Evolutionary conservation across 2,888 invertebrate genomes (phyloP), one percentile per base, ranked within the genome.

Genomic region (Hoplodrina ambigua): DNA sequence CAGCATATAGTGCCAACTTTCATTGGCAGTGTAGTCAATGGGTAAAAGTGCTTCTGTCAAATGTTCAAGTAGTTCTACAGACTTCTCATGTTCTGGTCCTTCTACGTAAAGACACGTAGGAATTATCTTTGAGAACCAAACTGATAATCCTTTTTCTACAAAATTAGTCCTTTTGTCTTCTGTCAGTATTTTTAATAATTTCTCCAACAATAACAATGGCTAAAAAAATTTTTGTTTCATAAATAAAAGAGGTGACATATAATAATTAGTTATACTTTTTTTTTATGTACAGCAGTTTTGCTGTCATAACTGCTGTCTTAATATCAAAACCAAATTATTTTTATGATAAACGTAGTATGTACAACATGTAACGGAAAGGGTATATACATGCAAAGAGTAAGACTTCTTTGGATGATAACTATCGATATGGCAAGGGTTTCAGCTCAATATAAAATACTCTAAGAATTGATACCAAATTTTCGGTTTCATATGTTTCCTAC

Each of bases 101-200:
- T 75, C 68, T 11, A 25, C 8, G 46, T 37, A 4, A 77, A 96
- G 93, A 67, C 94, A 86, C 20, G 91, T 83, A 0, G 96, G 96
- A 63, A 97, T 81, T 10, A 96, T 84, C 74, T 92, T 94, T 2
- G 89, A 88, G 52, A 96, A 92, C 96, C 96, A 97, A 61, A 96
- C 86, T 19, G 88, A 81, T 8, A 96, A 80, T 17, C 96, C 94
- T 55, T 93, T 91, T 72, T 84, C 91, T 56, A 91, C 88, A 90
- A 91, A 96, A 66, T 59, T 85, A 75, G 44, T 81, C 84, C 72
- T 95, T 81, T 83, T 92, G 76, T 90, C 92, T 76, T 84, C 88
- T 81, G 90, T 94, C 58, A 94, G 77, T 57, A 86, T 86, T 75
- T 85, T 87, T 4, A 96, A 70, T 44, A 93, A 83, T 70, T 89